Evolutionary conservation across 1,140 invertebrate genomes (phyloP), one percentile per base, ranked within the genome.

Genomic region (Zaprionus nigranus): DNA sequence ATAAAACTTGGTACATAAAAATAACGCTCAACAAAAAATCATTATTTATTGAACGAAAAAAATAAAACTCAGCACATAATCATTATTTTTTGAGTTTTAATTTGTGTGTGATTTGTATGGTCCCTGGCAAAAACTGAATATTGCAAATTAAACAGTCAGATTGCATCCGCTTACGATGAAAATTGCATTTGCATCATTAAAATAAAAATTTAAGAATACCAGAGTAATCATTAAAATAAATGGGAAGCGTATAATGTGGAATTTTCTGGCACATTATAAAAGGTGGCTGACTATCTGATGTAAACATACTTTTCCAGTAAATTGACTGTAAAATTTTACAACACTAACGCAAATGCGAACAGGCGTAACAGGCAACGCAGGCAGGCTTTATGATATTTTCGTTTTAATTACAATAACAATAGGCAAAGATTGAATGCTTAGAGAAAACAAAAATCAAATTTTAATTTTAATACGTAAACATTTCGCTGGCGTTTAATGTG

Each of bases 401-500:
- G 28, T 59, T 59, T 70, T 75, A 58, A 58, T 76, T 63, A 80
- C 73, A 80, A 69, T 49, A 79, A 82, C 59, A 82, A 69, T 36
- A 66, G 82, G 34, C 71, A 24, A 15, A 17, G 28, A 53, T 49
- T 54, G 49, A 69, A 62, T 54, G 30, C 51, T 61, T 53, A 22
- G 60, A 12, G 40, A 53, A 76, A 60, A 73, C 69, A 60, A 40
- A 74, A 74, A 83, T 70, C 57, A 40, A 66, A 79, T 72, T 74
- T 57, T 20, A 65, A 57, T 64, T 74, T 57, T 20, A 68, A 57
- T 64, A 70, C 61, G 82, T 74, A 82, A 85, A 82, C 83, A 87
- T 83, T 82, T 78, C 40, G 61, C 68, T 59, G 65, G 68, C 65
- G 46, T 79, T 82, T 85, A 82, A 87, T 87, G 83, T 76, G 64